Evolutionary conservation across 2,113 vertebrate genomes (phyloP).

Genomic region (Spizaetus ornatus): DNA sequence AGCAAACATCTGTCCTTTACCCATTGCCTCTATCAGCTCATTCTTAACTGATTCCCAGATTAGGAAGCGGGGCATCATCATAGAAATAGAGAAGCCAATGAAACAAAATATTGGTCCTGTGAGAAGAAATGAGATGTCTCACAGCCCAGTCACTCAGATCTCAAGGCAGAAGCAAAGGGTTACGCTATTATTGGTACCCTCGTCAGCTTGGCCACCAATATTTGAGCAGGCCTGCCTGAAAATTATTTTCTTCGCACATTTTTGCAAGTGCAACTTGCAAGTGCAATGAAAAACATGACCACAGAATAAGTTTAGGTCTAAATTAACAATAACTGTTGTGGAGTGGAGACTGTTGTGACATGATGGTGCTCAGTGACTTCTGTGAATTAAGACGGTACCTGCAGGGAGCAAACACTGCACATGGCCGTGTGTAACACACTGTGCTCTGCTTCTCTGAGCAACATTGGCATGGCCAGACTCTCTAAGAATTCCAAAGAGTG

Average conservation of each 20-base stretch:
- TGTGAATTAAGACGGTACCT: not conserved
- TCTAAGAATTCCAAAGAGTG: not conserved
- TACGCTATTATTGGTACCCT: not conserved
- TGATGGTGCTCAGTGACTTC: not conserved
- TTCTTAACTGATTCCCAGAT: not conserved
- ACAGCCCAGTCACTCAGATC: not conserved
- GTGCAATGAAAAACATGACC: not conserved
- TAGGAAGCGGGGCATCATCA: not conserved
- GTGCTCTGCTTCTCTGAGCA: not conserved
- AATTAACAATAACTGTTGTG: not conserved
- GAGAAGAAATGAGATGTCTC: not conserved
- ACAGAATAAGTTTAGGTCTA: not conserved
- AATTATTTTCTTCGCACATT: not conserved
- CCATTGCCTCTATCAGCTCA: not conserved
- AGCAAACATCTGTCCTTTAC: not conserved
- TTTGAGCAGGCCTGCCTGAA: not conserved
- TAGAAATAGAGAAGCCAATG: not conserved
- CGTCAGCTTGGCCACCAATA: not conserved
- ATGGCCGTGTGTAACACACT: fast-evolving
- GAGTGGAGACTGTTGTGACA: not conserved
- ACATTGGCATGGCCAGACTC: not conserved
- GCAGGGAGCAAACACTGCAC: not conserved
- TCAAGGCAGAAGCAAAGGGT: not conserved
- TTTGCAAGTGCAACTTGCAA: not conserved
- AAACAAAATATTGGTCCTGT: not conserved